These are phyloP conservation scores for Esox masquinongy DNA, from an alignment of 2,797 vertebrate genomes.

Conservation along the genomic window DNA sequence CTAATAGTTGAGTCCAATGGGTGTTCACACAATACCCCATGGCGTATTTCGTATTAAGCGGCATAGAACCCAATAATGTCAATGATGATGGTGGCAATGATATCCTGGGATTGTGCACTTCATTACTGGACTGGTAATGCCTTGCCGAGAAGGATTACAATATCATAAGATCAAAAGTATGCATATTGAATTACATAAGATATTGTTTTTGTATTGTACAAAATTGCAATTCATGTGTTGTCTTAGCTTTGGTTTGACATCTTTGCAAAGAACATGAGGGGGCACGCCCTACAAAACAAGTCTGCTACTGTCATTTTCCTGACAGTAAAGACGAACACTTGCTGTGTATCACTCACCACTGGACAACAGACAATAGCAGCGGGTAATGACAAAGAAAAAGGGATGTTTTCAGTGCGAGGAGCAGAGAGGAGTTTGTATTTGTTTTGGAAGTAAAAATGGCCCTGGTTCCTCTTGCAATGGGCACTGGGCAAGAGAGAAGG, in stretches of 20 bases:
- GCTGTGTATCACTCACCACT: neutral
- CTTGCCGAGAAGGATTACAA: neutral
- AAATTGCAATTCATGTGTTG: neutral
- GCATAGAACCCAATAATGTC: neutral
- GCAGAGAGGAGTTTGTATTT: neutral
- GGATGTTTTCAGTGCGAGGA: neutral
- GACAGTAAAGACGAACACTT: neutral
- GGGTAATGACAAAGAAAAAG: neutral
- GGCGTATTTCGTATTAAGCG: neutral
- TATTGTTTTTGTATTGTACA: neutral
- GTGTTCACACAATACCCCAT: neutral
- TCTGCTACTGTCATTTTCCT: neutral
- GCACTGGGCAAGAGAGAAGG: neutral
- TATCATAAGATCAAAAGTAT: neutral
- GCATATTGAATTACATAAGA: neutral
- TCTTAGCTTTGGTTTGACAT: neutral
- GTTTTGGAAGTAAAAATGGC: neutral
- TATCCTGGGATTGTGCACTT: neutral
- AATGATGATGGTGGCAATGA: neutral
- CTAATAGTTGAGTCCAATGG: neutral
- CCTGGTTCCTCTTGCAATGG: neutral
- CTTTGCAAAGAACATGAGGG: neutral
- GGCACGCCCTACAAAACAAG: neutral
- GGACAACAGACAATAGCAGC: neutral
- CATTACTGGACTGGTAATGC: neutral